Evolutionary conservation across 1,140 invertebrate genomes (phyloP).

Genomic region (Atopsyche davidsoni): DNA sequence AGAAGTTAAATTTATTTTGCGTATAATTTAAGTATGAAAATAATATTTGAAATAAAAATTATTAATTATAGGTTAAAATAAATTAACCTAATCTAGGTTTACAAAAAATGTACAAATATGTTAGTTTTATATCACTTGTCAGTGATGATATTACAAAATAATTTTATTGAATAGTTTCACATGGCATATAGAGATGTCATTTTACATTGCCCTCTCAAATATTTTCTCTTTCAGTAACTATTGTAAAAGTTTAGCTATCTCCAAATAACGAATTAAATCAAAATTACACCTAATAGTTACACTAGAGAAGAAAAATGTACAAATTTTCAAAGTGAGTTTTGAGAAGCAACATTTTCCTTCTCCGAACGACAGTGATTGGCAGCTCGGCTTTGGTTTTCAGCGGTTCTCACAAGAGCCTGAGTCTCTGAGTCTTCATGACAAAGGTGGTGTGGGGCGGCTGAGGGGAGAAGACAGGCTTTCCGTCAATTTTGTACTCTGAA

Average conservation of each 20-base stretch:
- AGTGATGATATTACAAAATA: not conserved
- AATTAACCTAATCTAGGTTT: not conserved
- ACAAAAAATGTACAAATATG: not conserved
- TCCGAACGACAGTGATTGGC: not conserved
- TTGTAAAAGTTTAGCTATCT: not conserved
- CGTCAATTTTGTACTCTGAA: slow-evolving; percentile 52
- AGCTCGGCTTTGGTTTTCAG: not conserved
- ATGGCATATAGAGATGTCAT: not conserved
- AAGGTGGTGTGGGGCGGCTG: slow-evolving; percentile 43
- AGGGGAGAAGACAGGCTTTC: slow-evolving; percentile 49
- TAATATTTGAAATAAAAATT: not conserved
- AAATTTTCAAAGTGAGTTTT: not conserved
- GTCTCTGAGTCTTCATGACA: slow-evolving; percentile 5
- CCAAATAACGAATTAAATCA: not conserved
- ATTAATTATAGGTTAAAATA: not conserved
- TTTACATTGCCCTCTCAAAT: not conserved
- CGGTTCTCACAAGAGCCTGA: no score
- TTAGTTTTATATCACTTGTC: not conserved
- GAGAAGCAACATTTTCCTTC: not conserved
- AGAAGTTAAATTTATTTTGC: slow-evolving; percentile 1
- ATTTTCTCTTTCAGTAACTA: not conserved
- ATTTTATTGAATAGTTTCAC: not conserved
- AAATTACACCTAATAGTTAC: not conserved
- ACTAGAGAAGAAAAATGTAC: not conserved
- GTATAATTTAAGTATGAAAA: not conserved